A percentile compares a stretch with the other conserved stretches of the same genome.
These are phyloP conservation scores for Pygoscelis adeliae DNA, from an alignment of 2,113 vertebrate species.

Conservation along the genomic window DNA sequence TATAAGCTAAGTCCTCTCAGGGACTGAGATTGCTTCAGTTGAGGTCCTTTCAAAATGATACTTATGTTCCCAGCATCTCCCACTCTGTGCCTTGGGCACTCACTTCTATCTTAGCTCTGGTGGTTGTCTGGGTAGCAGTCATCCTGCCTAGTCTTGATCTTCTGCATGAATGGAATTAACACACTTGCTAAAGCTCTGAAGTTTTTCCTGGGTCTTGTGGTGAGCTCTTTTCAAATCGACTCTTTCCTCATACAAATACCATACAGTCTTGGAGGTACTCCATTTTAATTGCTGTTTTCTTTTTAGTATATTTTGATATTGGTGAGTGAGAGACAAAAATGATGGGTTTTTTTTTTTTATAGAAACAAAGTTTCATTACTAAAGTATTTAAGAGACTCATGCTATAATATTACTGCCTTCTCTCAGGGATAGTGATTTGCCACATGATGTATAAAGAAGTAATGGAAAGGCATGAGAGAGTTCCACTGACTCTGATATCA, in stretches of 20 bases:
- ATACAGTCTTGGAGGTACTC: too few relatives aligned
- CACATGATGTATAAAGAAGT: background rate
- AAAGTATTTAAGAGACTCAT: background rate
- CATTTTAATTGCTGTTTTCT: background rate
- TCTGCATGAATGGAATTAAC: background rate
- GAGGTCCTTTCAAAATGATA: background rate
- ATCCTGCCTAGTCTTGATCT: background rate
- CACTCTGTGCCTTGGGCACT: background rate
- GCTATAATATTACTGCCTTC: background rate
- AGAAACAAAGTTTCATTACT: background rate
- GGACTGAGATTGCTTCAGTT: background rate
- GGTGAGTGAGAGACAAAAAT: background rate
- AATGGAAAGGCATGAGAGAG: background rate
- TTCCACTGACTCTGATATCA: background rate
- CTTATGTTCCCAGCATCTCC: background rate
- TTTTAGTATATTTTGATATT: background rate
- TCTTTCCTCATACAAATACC: background rate
- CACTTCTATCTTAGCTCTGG: background rate
- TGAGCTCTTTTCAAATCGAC: background rate
- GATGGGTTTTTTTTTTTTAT: background rate
- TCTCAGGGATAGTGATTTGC: background rate
- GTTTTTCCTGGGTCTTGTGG: background rate
- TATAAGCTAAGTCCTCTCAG: background rate
- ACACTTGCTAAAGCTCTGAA: background rate
- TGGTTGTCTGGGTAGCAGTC: background rate